A percentile compares a stretch with the other conserved stretches of the same genome.
Conservation (phyloP, 2,797 vertebrate species). For the Cossypha polioptera region DNA sequence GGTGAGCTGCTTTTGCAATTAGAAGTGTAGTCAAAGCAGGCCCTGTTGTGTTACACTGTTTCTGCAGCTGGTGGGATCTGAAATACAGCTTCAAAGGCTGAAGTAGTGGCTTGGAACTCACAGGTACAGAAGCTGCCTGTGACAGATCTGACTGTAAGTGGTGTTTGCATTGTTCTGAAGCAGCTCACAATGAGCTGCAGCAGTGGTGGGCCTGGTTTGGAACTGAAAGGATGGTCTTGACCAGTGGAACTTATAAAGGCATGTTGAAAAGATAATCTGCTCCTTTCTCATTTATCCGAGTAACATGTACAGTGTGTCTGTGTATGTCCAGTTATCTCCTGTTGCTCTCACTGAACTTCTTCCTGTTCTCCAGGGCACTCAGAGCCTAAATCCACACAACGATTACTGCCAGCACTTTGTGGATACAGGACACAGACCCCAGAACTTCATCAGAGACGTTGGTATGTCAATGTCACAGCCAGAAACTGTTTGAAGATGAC, state of each 20-base stretch:
- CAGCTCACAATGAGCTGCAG: not conserved
- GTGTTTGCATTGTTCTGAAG: not conserved
- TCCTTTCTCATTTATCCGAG: not conserved
- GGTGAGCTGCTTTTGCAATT: constrained; percentile 70
- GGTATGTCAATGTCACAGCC: constrained; percentile 82
- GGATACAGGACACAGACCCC: constrained; percentile 94
- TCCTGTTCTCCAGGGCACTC: constrained; percentile 85
- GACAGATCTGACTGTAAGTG: not conserved
- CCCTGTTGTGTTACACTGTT: not conserved
- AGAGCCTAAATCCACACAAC: constrained; percentile 97
- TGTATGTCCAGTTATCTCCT: not conserved
- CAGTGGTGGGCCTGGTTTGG: not conserved
- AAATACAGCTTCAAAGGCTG: not conserved
- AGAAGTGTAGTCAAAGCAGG: not conserved
- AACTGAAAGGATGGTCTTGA: not conserved
- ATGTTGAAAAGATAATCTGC: not conserved
- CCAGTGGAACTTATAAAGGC: not conserved
- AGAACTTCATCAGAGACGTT: constrained; percentile 98
- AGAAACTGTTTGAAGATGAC: not conserved
- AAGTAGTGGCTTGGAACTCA: not conserved
- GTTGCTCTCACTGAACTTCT: not conserved
- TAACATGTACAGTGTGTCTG: fast-evolving
- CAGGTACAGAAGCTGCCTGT: not conserved
- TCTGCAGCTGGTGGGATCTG: not conserved
- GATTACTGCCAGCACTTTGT: constrained; percentile 99